A percentile compares a stretch with the other conserved stretches of the same genome.
Conservation (phyloP, 2,888 invertebrate genomes). For the Brachycybe producta region DNA sequence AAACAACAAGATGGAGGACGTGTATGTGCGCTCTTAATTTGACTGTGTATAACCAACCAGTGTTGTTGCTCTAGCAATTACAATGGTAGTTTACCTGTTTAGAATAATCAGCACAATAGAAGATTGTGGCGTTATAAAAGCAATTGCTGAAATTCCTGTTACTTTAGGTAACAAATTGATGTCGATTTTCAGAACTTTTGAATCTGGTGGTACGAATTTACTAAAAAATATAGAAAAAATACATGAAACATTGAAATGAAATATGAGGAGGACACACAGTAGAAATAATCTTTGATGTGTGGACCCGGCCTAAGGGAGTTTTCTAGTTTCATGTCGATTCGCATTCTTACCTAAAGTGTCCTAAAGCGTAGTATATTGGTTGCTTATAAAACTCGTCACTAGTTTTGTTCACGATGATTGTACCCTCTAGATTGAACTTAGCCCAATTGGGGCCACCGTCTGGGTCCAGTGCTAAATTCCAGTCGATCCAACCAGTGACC, state of each 20-base stretch:
- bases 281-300: too few relatives aligned
- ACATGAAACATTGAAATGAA: neutral
- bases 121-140: slow-evolving; percentile 4
- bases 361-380: slow-evolving; percentile 10
- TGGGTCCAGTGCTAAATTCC: slow-evolving; percentile 13
- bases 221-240: neutral
- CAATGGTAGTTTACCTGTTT: slow-evolving; percentile 14
- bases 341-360: slow-evolving; percentile 14
- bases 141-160: neutral
- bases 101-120: slow-evolving; percentile 8
- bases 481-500: slow-evolving; percentile 15
- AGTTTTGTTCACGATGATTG: slow-evolving; percentile 12
- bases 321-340: too few relatives aligned
- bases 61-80: too few relatives aligned
- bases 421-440: slow-evolving; percentile 7
- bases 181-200: neutral
- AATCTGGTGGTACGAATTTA: slow-evolving; percentile 13
- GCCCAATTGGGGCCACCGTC: slow-evolving; percentile 13
- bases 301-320: too few relatives aligned
- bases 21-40: too few relatives aligned
- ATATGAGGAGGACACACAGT: too few relatives aligned
- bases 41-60: too few relatives aligned
- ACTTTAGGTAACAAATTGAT: neutral
- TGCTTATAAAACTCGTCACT: slow-evolving; percentile 15
- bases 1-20: too few relatives aligned